Base-by-base conservation (phyloP, 2,797 vertebrate species). In the Harpagifer antarcticus region DNA sequence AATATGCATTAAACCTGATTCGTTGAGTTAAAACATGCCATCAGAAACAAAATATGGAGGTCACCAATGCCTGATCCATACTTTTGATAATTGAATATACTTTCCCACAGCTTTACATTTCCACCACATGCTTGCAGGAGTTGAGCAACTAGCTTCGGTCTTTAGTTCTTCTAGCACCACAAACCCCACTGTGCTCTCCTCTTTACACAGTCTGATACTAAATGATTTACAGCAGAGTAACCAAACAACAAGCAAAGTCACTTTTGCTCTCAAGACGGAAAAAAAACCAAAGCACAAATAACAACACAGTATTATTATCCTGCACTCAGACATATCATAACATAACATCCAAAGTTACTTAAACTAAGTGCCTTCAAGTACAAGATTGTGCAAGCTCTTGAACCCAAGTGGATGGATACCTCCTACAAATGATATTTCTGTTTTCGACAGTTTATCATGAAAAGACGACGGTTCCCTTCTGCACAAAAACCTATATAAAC, bases 121-220 rank as follows among this genome's bases (percentile, higher is more conserved):
- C 31, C 9, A 9, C 60, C 42, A 60, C 11, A 40, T 48, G 43
- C 33, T 60, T 44, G 66, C 60, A 53, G 50, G 63, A 44, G 47
- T 31, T 27, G 47, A 53, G 70, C 65, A 47, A 42, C 31, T 55
- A 59, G 60, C 68, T 49, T 64, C 20, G 53, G 44, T 43, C 64
- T 20, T 63, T 40, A 43, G 57, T 11, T 19, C 1, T 31, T 40
- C 57, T 3, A 31, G 15, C 40, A 2, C 67, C 59, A 37, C 31
- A 48, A 60, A 66, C 12, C 42, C 4, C 33, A 45, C 48, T 17
- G 40, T 72, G 5, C 57, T 20, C 19, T 58, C 52, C 42, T 78
- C 50, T 49, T 71, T 27, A 58, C 45, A 14, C 47, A 53, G 50
- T 59, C 54, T 52, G 20, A 57, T 10, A 40, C 31, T 17, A 16